Evolutionary conservation across 2,888 invertebrate species (phyloP), one percentile per base, ranked within the genome.

Genomic region (Nudaria mundana): DNA sequence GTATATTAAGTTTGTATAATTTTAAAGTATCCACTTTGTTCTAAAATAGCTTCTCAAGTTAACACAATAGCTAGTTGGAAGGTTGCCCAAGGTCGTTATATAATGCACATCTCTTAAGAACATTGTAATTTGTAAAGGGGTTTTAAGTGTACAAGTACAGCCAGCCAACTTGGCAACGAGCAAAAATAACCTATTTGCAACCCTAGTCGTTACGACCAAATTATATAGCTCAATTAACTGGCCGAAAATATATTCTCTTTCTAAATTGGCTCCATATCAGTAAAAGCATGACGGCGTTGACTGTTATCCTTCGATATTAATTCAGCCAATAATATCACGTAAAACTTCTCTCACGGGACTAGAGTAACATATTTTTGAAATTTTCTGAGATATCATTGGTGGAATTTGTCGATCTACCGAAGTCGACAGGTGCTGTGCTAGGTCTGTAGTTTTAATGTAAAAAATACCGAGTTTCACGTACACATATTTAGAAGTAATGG

Each of bases 151-250:
- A 36, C 41, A 42, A 48, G 33, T 18, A 41, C 32, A 33, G 39
- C 35, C 23, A 39, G 46, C 38, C 36, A 46, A 56, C 50, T 66
- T 67, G 58, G 62, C 63, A 63, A 62, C 53, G 50, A 53, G 58
- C 61, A 55, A 57, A 59, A 66, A 64, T 62, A 53, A 46, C 55
- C 60, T 53, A 56, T 63, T 56, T 45, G 63, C 64, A 63, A 57
- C 58, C 55, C 44, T 33, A 63, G 71, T 65, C 66, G 78, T 71
- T 72, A 66, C 59, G 67, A 71, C 72, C 71, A 79, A 81, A 83
- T 82, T 74, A 82, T 82, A 83, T 82, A 73, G 76, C 66, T 46
- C 68, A 68, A 80, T 82, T 83, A 78, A 72, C 65, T 71, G 72
- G 67, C 48, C 25, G 16, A 52, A 45, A 61, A 66, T 56, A 66